Conservation (phyloP, 2,888 invertebrate species). For the Phyto melanocephala region DNA sequence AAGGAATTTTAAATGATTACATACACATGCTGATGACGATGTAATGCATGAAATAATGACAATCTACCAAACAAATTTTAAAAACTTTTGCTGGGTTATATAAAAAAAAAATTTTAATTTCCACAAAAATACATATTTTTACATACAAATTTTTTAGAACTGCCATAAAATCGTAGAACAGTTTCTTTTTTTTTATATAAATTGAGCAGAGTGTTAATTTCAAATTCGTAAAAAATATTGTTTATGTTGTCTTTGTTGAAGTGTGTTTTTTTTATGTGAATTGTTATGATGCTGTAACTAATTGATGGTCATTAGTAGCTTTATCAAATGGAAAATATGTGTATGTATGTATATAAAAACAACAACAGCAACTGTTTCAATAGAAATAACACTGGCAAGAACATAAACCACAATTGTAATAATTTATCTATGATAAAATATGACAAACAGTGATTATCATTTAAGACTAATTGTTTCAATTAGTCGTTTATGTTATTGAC, state of each 20-base stretch:
- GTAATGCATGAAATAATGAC: no score
- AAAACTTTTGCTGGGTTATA: no score
- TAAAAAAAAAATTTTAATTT: no score
- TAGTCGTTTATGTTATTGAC: slow-evolving; percentile 41
- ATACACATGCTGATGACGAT: no score
- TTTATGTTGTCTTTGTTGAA: not conserved
- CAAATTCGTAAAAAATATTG: not conserved
- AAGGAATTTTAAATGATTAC: no score
- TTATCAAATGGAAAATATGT: slow-evolving; percentile 48
- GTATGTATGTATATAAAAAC: not conserved
- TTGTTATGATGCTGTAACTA: slow-evolving; percentile 48
- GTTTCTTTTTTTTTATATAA: not conserved
- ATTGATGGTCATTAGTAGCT: slow-evolving; percentile 62
- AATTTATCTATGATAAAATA: slow-evolving; percentile 54
- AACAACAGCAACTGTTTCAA: not conserved
- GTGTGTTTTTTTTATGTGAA: not conserved
- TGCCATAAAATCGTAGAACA: no score
- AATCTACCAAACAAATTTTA: no score
- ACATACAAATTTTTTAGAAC: no score
- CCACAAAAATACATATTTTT: no score
- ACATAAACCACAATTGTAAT: slow-evolving; percentile 1
- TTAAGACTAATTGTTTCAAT: slow-evolving; percentile 70
- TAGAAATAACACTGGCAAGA: not conserved
- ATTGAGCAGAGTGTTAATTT: not conserved
- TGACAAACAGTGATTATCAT: slow-evolving; percentile 68